Percentiles rank a stretch among this genome's conserved stretches.
phyloP scores from a whole-genome alignment of 2,888 invertebrate genomes.

The Ochlodes sylvanus region DNA sequence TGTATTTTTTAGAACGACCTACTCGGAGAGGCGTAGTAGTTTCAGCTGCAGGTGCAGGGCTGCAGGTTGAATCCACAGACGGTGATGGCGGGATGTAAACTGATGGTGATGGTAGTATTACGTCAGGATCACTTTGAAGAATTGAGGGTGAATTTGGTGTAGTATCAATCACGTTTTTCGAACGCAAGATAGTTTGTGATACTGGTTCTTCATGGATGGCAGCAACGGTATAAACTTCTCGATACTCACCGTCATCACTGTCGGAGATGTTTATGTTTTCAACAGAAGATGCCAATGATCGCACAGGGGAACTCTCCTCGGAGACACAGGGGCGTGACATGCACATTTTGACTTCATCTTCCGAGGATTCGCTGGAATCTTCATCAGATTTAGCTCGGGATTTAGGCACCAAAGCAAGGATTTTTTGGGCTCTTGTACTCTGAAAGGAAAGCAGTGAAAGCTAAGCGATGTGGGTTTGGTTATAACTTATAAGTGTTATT shows the following conservation, averaged over 20 bases:
- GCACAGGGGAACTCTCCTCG: not conserved
- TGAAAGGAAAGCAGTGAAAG: not conserved
- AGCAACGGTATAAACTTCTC: slow-evolving; percentile 2
- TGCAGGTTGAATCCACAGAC: slow-evolving; percentile 1
- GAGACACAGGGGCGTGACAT: slow-evolving; percentile 2
- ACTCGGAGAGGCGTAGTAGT: slow-evolving; percentile 4
- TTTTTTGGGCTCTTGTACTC: not conserved
- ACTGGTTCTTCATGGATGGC: slow-evolving; percentile 4
- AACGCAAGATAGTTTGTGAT: not conserved
- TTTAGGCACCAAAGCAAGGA: slow-evolving; percentile 4
- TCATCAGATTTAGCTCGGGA: not conserved
- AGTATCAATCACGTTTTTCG: slow-evolving; percentile 4
- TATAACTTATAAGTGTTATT: not conserved
- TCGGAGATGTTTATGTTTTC: slow-evolving; percentile 2
- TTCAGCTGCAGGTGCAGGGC: slow-evolving; percentile 2
- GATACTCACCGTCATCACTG: slow-evolving; percentile 2
- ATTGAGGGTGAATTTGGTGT: slow-evolving; percentile 1
- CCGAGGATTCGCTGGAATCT: slow-evolving; percentile 4
- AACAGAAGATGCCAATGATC: slow-evolving; percentile 1
- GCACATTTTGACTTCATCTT: slow-evolving; percentile 2
- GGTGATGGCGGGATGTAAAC: slow-evolving; percentile 2
- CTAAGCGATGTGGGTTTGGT: slow-evolving; percentile 4
- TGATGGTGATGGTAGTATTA: slow-evolving; percentile 2
- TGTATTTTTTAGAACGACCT: not conserved
- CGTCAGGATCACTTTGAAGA: slow-evolving; percentile 4